Base-by-base conservation (phyloP, 2,113 vertebrate species). In the Macrotus californicus region DNA sequence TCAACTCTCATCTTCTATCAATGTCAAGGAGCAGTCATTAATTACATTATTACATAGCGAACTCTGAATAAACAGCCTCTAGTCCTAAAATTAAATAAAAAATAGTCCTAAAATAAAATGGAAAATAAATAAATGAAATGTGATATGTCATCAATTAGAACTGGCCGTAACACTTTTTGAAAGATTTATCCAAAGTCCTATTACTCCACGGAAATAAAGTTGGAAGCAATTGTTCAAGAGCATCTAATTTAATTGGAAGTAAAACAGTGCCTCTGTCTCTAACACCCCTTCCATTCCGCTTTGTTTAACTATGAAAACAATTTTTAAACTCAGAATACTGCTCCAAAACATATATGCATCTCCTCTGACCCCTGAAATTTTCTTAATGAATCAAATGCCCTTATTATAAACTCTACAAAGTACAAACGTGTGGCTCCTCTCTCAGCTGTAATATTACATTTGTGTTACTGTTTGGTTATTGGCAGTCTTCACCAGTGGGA, bases 221-320 rank as follows among this genome's bases (percentile, higher is more conserved):
- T 64, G 21, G 36, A 83, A 89, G 48, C 16, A 79, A 21, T 79
- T 92, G 54, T 86, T 91, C 93, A 73, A 96, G 95, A 96, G 19
- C 41, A 77, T 22, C 22, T 56, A 83, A 56, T 93, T 73, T 82
- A 76, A 73, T 13, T 81, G 31, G 18, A 66, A 39, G 6, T 90
- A 41, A 76, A 87, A 91, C 84, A 41, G 18, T 59, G 6, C 6
- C 69, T 92, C 21, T 72, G 43, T 36, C 7, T 75, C n/a, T 79
- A 94, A 52, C 22, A 86, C 48, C 82, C 87, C 34, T 87, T 79
- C 22, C 31, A 31, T 6, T 52, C 7, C 52, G 19, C 61, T 83
- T 79, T 86, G 8, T 82, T 95, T 56, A 84, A 88, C 59, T 46
- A 14, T 80, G 66, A 96, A 85, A 95, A 56, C 29, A 91, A 89